Base-by-base conservation (phyloP, 2,888 invertebrate species). In the Dryobota labecula region DNA sequence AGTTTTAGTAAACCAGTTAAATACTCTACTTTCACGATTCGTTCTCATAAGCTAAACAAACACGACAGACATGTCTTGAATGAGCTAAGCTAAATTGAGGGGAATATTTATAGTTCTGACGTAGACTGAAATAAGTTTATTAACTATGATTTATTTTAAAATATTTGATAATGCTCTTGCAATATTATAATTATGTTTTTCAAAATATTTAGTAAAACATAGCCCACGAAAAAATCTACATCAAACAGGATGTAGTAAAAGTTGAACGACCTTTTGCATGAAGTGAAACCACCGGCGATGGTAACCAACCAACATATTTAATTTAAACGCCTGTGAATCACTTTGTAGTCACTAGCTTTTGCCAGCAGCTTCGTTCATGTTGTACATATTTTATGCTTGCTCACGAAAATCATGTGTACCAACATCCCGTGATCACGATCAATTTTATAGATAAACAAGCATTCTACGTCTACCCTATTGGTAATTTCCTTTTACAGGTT, bases 211-310 rank as follows among this genome's bases (percentile, higher is more conserved):
- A 53, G 56, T 72, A 57, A 65, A 62, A 63, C 33, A 41, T 64
- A 78, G 60, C 45, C 47, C 73, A 77, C 61, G 67, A 83, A 84
- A 87, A 85, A 71, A 78, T 77, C 67, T 75, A 77, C 85, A 84
- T 87, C 76, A 84, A 88, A 88, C 91, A 92, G 91, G 92, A 94
- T 91, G 90, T 89, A 79, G 51, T 84, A 80, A 80, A 85, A 88
- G 94, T 93, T 95, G 91, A 94, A 94, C 85, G 94, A 93, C 92
- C 94, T 90, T 85, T 64, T 82, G 84, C 83, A 86, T 90, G 88
- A 86, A 89, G 87, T 90, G 88, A 86, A 89, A 87, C 88, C 87
- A 88, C 88, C 83, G 83, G 81, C 89, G 83, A 89, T 90, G 88
- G 88, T 89, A 86, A 90, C 87, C 84, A 86, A 87, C 86, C 84